A percentile compares a stretch with the other conserved stretches of the same genome.
Evolutionary conservation across 2,888 invertebrate species (phyloP).

Genomic region (Eristalis tenax): DNA sequence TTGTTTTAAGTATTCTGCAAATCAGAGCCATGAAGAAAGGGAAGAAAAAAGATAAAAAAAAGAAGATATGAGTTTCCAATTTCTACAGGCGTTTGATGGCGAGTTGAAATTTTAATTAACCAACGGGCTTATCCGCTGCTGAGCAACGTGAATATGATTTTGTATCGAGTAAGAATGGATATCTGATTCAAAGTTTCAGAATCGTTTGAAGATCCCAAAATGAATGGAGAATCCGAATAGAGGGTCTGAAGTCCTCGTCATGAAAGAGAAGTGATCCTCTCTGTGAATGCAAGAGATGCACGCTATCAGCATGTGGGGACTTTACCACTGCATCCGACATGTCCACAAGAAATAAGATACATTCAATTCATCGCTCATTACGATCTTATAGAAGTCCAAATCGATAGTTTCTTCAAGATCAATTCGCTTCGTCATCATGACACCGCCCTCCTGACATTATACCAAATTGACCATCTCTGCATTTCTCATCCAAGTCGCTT

Average conservation of each 20-base stretch:
- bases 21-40: constrained; percentile 39
- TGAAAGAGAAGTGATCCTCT: too few species aligned
- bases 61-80: constrained; percentile 43
- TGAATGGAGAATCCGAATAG: too few species aligned
- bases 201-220: too few species aligned
- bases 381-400: neutral
- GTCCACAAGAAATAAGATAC: neutral
- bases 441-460: neutral
- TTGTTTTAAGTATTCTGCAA: constrained; percentile 54
- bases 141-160: constrained; percentile 1
- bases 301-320: too few species aligned
- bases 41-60: constrained; percentile 3
- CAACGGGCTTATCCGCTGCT: neutral
- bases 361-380: neutral
- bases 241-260: too few species aligned
- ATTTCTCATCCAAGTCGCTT: neutral
- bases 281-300: too few species aligned
- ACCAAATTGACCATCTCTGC: neutral
- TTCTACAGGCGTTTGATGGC: neutral
- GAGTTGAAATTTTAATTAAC: constrained; percentile 34
- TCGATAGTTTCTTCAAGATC: neutral
- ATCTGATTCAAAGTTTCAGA: neutral
- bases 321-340: too few species aligned
- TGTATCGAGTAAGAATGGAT: neutral
- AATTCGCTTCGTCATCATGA: neutral